phyloP scores from a whole-genome alignment of 2,888 invertebrate species.

The Branchipolynoe longqiensis region DNA sequence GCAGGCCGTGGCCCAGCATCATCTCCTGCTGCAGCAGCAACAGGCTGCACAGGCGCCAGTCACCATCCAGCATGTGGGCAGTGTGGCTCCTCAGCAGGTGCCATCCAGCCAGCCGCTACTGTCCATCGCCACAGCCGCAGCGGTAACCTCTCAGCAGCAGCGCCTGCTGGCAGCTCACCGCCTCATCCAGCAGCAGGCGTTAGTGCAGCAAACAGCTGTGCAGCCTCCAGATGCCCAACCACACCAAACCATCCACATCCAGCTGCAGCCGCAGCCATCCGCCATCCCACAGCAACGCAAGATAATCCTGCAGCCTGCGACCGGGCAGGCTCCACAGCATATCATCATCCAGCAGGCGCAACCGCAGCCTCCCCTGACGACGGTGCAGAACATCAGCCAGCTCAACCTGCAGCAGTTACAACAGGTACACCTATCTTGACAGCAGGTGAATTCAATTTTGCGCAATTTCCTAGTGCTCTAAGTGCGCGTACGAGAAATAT shows the following conservation, averaged over 20 bases:
- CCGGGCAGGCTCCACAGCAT: slow-evolving; percentile 61
- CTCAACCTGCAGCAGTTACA: slow-evolving; percentile 78
- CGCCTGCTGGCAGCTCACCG: slow-evolving; percentile 18
- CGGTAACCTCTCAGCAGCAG: slow-evolving; percentile 5
- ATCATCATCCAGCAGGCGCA: slow-evolving; percentile 64
- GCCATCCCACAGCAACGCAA: slow-evolving; percentile 58
- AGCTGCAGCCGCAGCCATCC: slow-evolving; percentile 49
- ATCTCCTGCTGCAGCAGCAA: slow-evolving; percentile 67
- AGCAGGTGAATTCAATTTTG: slow-evolving; percentile 53
- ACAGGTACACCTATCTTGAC: slow-evolving; percentile 70
- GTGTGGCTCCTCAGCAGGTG: slow-evolving; percentile 24
- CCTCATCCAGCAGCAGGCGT: slow-evolving; percentile 51
- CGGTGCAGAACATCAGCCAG: slow-evolving; percentile 66
- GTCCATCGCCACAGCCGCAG: slow-evolving; percentile 46
- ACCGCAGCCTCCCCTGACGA: slow-evolving; percentile 54
- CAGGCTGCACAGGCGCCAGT: slow-evolving; percentile 44
- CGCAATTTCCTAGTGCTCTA: slow-evolving; percentile 36
- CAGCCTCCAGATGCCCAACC: slow-evolving; percentile 36
- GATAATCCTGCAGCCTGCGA: slow-evolving; percentile 64
- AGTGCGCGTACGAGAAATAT: not conserved
- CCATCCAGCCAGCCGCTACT: slow-evolving; percentile 7
- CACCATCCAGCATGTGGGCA: slow-evolving; percentile 52
- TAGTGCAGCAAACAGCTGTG: not conserved
- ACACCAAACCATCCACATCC: slow-evolving; percentile 64
- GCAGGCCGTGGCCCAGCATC: slow-evolving; percentile 67